Evolutionary conservation across 2,113 vertebrate species (phyloP), one percentile per base, ranked within the genome.

Genomic region (Carassius carassius): DNA sequence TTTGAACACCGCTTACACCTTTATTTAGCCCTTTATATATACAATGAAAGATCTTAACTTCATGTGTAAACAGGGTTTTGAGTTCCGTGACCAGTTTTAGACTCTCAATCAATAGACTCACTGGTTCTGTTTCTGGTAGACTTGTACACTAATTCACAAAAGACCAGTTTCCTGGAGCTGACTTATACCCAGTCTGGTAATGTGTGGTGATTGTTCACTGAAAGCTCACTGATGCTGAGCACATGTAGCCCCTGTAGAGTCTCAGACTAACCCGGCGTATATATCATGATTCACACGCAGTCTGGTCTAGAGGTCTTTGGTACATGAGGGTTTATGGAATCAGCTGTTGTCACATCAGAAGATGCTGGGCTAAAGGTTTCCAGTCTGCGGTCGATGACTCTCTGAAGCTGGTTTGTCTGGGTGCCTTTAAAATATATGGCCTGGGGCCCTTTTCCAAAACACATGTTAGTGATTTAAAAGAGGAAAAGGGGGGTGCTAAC

Each of bases 391-490:
- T 62, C 60, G 84, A 89, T 91, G 88, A 89, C 90, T 90, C 78
- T 75, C 79, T 75, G 82, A 85, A 87, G 73, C 60, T 82, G 81
- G 85, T 82, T 72, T 91, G 89, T 90, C 91, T 90, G 82, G 88
- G 89, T 91, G 81, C 73, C 85, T 83, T 69, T 51, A 76, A 75
- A 62, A 69, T 65, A 87, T 84, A 51, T 77, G 81, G 89, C 87
- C 80, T 76, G 86, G 86, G 72, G 72, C 56, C 81, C 74, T 73
- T 86, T 89, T 86, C 90, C 58, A 88, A 89, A 90, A 92, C 91
- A 94, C 89, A 90, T 93, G 91, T 87, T 90, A 92, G 87, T 87
- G 87, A 92, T 90, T 85, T 92, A 88, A 90, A 29, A 91, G 90
- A 92, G 54, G 88, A 78, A 90, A 69, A 16, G 76, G 70, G 81